Conservation (phyloP, 2,113 vertebrate genomes). For the Paradoxurus hermaphroditus region DNA sequence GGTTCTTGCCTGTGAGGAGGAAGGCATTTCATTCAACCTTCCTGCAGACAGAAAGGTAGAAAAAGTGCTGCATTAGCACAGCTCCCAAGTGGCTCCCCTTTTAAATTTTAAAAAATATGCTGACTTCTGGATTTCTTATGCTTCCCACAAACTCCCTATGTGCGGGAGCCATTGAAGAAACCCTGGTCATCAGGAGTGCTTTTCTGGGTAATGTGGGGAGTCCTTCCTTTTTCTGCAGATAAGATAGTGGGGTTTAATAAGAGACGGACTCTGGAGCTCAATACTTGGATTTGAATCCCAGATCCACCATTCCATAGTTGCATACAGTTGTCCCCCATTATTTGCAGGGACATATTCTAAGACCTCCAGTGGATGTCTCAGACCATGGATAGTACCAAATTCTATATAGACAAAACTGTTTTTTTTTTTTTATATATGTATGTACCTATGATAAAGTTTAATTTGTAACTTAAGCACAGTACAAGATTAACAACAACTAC, state of each 20-base stretch:
- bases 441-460: background rate
- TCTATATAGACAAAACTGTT: background rate
- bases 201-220: background rate
- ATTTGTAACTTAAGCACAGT: background rate
- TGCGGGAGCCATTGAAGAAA: background rate
- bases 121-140: background rate
- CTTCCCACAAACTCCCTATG: background rate
- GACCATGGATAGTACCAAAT: fast-evolving
- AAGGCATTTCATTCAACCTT: constrained; percentile 23
- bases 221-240: background rate
- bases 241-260: background rate
- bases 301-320: background rate
- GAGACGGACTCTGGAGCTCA: background rate
- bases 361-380: background rate
- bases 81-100: background rate
- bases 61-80: constrained; percentile 44
- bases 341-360: background rate
- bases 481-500: background rate
- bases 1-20: background rate
- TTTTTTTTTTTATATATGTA: background rate
- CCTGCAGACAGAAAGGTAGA: background rate
- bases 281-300: background rate
- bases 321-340: background rate
- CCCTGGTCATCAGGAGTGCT: background rate
- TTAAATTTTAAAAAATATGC: background rate